phyloP scores from a whole-genome alignment of 2,113 vertebrate species.

The Falcunculus frontatus region DNA sequence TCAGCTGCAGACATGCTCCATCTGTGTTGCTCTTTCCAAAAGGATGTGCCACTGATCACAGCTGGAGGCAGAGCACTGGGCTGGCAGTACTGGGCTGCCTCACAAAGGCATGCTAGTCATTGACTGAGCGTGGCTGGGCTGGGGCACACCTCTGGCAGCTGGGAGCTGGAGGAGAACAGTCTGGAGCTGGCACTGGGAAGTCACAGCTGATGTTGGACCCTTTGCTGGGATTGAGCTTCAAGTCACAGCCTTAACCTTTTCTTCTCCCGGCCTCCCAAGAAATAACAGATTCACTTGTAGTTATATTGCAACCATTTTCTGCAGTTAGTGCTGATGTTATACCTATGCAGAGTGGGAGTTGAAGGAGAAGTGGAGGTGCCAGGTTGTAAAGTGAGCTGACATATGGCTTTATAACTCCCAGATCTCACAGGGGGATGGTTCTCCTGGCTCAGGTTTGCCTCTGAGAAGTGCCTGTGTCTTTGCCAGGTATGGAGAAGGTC shows the following conservation, averaged over 20 bases:
- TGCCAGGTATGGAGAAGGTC: background rate
- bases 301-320: background rate
- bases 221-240: background rate
- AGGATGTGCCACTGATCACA: background rate
- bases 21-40: background rate
- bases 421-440: background rate
- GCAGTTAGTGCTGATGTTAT: background rate
- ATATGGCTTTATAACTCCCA: background rate
- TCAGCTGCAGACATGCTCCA: background rate
- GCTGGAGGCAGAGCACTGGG: background rate
- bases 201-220: background rate
- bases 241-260: background rate
- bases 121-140: background rate
- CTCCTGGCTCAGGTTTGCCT: background rate
- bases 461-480: background rate
- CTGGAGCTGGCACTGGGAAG: background rate
- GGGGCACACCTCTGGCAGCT: background rate
- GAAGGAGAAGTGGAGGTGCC: background rate
- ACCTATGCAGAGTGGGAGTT: background rate
- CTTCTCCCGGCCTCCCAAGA: background rate
- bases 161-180: fast-evolving
- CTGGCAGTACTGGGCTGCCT: background rate
- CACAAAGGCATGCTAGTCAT: background rate
- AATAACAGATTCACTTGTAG: background rate
- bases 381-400: background rate